phyloP scores from a whole-genome alignment of 2,113 vertebrate species.

The Neoarius graeffei region DNA sequence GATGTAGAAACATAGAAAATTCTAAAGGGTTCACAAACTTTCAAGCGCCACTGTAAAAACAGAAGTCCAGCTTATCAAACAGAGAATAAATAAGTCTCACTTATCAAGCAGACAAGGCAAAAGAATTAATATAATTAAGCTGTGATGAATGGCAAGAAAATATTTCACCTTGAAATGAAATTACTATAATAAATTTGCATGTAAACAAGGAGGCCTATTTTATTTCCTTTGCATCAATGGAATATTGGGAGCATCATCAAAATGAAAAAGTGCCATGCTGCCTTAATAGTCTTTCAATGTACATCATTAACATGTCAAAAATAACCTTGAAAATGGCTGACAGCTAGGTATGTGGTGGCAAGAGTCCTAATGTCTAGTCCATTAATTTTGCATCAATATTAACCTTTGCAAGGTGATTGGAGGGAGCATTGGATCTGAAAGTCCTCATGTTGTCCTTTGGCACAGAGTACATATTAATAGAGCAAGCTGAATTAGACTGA shows the following conservation, averaged over 20 bases:
- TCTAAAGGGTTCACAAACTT: too few species aligned
- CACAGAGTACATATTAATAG: neutral
- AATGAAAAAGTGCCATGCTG: constrained; percentile 32
- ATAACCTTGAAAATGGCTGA: constrained; percentile 51
- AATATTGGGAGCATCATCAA: constrained; percentile 35
- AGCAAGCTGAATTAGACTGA: neutral
- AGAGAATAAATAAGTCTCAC: neutral
- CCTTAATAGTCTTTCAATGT: constrained; percentile 27
- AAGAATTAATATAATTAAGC: neutral
- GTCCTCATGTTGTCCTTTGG: constrained; percentile 37
- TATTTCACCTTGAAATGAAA: neutral
- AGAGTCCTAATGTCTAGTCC: constrained; percentile 40
- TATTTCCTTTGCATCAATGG: constrained; percentile 11
- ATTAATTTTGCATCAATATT: constrained; percentile 44
- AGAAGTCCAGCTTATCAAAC: neutral
- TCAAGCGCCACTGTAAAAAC: neutral
- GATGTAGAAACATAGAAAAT: too few species aligned
- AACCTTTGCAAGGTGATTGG: constrained; percentile 35
- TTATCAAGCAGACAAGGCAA: neutral
- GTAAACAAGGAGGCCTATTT: neutral
- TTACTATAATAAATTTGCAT: neutral
- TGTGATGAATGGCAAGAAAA: neutral
- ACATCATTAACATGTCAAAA: constrained; percentile 45
- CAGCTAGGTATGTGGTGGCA: constrained; percentile 26
- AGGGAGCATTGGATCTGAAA: constrained; percentile 22